phyloP scores from a whole-genome alignment of 1,140 invertebrate species.

The Cydia pomonella region DNA sequence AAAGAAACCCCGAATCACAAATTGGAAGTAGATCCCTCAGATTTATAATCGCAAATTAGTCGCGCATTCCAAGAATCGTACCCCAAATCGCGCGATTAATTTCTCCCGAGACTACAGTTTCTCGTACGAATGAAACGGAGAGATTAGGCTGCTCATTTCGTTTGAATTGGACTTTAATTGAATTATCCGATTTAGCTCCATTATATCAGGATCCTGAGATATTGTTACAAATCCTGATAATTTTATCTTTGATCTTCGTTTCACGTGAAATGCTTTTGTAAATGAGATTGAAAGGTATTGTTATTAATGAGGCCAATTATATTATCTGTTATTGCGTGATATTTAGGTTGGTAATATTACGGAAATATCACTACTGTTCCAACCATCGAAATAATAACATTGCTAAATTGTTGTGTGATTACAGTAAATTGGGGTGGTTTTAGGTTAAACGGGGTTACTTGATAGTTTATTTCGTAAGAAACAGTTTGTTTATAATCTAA shows the following conservation, averaged over 20 bases:
- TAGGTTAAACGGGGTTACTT: no score
- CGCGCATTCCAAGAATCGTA: not conserved
- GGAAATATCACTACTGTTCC: no score
- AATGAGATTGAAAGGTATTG: not conserved
- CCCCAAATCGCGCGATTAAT: slow-evolving; percentile 37
- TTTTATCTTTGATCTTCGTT: slow-evolving; percentile 17
- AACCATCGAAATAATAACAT: no score
- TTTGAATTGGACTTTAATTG: slow-evolving; percentile 51
- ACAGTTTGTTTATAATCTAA: no score
- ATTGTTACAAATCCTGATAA: slow-evolving; percentile 5
- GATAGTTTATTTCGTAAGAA: no score
- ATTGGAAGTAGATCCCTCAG: not conserved
- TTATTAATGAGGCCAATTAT: no score
- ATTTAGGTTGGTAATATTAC: no score
- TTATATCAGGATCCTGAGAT: slow-evolving; percentile 14
- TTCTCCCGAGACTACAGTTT: slow-evolving; percentile 35
- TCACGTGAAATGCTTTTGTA: not conserved
- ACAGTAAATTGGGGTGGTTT: no score
- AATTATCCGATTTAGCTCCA: slow-evolving; percentile 41
- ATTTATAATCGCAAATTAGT: slow-evolving; percentile 15
- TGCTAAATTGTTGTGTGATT: no score
- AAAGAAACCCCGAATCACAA: no score
- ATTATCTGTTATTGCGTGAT: no score
- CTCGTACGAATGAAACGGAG: slow-evolving; percentile 35
- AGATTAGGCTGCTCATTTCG: slow-evolving; percentile 48